Evolutionary conservation across 2,797 vertebrate genomes (phyloP).

Genomic region (Garrulus glandarius): DNA sequence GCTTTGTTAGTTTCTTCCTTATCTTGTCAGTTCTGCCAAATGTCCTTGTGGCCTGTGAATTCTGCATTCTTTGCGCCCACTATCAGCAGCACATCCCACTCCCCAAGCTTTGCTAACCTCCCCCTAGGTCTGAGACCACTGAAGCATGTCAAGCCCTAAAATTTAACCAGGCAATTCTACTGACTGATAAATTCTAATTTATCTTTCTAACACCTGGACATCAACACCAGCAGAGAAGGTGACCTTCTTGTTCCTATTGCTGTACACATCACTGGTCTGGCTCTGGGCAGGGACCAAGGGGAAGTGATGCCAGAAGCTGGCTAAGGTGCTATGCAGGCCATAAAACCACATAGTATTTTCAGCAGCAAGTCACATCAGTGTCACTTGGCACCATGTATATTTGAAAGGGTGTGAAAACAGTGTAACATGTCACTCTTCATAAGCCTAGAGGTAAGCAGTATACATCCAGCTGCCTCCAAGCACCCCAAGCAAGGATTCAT

Average conservation of each 20-base stretch:
- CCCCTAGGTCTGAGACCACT: background rate
- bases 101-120: background rate
- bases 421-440: background rate
- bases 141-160: background rate
- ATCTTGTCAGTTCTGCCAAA: background rate
- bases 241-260: background rate
- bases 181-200: background rate
- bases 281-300: background rate
- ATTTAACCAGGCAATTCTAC: background rate
- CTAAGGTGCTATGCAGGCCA: background rate
- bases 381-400: background rate
- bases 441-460: conserved; percentile 14
- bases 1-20: background rate
- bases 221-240: background rate
- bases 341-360: background rate
- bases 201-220: background rate
- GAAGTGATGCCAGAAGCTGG: background rate
- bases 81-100: background rate
- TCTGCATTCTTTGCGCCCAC: background rate
- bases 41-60: background rate
- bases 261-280: rapidly evolving
- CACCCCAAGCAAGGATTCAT: conserved; percentile 7
- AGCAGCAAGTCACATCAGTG: background rate
- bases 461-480: conserved; percentile 29
- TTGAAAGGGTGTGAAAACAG: background rate